These are phyloP conservation scores for Agrenia bidenticulata DNA, from an alignment of 2,888 invertebrate genomes.

Conservation along the genomic window DNA sequence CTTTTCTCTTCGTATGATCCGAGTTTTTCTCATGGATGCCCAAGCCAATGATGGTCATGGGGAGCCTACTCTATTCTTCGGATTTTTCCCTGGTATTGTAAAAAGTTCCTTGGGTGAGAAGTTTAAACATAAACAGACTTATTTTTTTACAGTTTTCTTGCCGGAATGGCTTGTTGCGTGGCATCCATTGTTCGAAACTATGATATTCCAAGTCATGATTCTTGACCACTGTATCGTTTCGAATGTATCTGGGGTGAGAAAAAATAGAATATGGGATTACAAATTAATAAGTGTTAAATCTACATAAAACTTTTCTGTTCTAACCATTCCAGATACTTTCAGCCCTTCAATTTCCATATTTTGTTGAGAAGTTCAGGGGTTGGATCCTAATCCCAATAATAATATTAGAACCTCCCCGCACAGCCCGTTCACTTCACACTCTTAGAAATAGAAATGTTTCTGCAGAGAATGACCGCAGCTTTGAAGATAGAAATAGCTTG, in stretches of 20 bases:
- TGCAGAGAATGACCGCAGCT: too few species aligned
- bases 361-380: neutral
- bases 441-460: too few species aligned
- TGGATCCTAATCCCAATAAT: neutral
- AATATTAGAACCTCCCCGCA: too few species aligned
- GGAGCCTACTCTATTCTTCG: constrained; percentile 34
- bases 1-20: constrained; percentile 33
- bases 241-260: constrained; percentile 26
- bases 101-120: too few species aligned
- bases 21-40: constrained; percentile 31
- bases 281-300: too few species aligned
- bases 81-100: constrained; percentile 31
- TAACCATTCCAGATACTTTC: neutral
- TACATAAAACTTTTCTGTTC: too few species aligned
- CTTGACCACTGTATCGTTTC: constrained; percentile 27
- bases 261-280: too few species aligned
- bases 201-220: constrained; percentile 31
- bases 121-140: too few species aligned
- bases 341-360: neutral
- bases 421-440: too few species aligned
- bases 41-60: neutral
- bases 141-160: constrained; percentile 17
- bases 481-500: too few species aligned
- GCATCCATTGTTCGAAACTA: constrained; percentile 34
- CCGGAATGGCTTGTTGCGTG: constrained; percentile 27